Conservation (phyloP, 2,888 invertebrate genomes). For the Hecatera dysodea region DNA sequence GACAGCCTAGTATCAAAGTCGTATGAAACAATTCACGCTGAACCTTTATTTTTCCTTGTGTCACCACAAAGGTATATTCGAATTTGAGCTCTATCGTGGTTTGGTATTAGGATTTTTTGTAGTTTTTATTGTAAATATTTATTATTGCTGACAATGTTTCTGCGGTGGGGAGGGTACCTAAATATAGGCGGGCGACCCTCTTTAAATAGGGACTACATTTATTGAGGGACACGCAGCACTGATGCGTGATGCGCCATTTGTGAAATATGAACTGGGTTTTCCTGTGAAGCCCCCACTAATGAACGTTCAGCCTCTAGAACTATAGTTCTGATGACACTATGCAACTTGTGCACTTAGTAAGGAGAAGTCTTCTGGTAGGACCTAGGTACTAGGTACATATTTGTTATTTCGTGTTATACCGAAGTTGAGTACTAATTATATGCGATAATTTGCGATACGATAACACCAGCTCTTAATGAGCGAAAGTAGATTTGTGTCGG, state of each 20-base stretch:
- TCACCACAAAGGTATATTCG: constrained; percentile 58
- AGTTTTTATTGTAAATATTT: constrained; percentile 81
- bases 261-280: constrained; percentile 63
- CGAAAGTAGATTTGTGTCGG: constrained; percentile 82
- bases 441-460: constrained; percentile 84
- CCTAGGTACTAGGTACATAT: not conserved
- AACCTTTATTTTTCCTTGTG: constrained; percentile 68
- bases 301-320: constrained; percentile 24
- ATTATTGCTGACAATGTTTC: constrained; percentile 81
- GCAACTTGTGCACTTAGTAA: not conserved
- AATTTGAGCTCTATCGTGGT: constrained; percentile 70
- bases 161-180: constrained; percentile 74
- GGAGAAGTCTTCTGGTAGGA: not conserved
- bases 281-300: constrained; percentile 26
- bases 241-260: constrained; percentile 64
- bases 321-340: constrained; percentile 11
- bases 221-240: constrained; percentile 62
- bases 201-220: constrained; percentile 66
- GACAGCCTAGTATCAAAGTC: constrained; percentile 81
- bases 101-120: constrained; percentile 66
- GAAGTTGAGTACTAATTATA: constrained; percentile 73
- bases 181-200: constrained; percentile 73
- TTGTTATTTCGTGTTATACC: constrained; percentile 31
- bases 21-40: constrained; percentile 74
- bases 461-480: constrained; percentile 83